Evolutionary conservation across 2,113 vertebrate species (phyloP), one percentile per base, ranked within the genome.

Genomic region (Fregata magnificens): DNA sequence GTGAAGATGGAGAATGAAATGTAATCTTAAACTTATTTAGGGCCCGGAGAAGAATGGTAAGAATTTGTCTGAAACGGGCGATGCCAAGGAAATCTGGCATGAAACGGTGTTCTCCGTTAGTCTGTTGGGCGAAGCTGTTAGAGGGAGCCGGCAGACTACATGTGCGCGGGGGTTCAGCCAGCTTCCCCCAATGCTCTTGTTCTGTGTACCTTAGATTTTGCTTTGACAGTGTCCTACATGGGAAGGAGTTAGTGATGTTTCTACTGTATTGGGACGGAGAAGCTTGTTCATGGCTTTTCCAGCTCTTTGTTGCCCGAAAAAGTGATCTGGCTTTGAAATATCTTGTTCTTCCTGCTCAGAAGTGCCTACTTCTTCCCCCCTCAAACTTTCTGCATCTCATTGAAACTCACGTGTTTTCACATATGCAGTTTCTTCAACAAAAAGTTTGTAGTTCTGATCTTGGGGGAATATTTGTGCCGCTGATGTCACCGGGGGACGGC

Each of bases 401-500:
- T 17, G 56, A 47, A 77, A 47, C 63, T 29, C 11, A 1, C 2
- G 3, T 16, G 5, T 38, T 66, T 59, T 77, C 50, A 29, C 42
- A 7, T 11, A 9, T 1, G 25, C 13, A 2, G 14, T 59, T 63
- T 29, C 45, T 61, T 49, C 65, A 5, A 12, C 9, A 26, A 16
- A 9, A n/a, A 36, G 26, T 42, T 36, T 16, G 52, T 29, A 11
- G 28, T 34, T 72, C 21, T 61, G 69, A 15, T 45, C 44, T 65
- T 36, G 0, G 47, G 62, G 62, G 18, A 19, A 3, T 22, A 12
- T 9, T 8, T 10, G 69, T 58, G 42, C 18, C 49, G 3, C 82
- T 38, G 0, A 6, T 38, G 36, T 69, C 28, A 5, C n/a, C 0
- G 6, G 45, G 38, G 16, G 42, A 72, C 29, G 4, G 34, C 19